Evolutionary conservation across 2,888 invertebrate genomes (phyloP).

Genomic region (Thumatha senex): DNA sequence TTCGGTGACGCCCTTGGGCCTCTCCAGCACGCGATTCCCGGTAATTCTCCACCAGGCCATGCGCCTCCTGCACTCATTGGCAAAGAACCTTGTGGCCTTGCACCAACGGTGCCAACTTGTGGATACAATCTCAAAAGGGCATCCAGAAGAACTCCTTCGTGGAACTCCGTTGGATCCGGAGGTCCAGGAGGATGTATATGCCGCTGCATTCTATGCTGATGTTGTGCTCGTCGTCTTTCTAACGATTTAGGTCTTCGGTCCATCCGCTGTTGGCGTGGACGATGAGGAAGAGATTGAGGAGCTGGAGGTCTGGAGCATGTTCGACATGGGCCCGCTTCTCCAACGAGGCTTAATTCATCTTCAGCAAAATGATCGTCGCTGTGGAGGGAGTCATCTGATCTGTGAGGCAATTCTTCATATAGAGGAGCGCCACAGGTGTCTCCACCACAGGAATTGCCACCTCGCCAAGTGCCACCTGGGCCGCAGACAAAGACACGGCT

Average conservation of each 20-base stretch:
- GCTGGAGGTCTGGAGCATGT: constrained; percentile 79
- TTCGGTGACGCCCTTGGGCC: constrained; percentile 81
- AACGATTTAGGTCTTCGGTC: constrained; percentile 83
- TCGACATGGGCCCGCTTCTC: constrained; percentile 75
- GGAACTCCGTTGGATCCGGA: constrained; percentile 90
- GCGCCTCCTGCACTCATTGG: constrained; percentile 85
- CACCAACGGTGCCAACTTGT: constrained; percentile 86
- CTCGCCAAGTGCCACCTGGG: constrained; percentile 81
- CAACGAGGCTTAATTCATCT: constrained; percentile 87
- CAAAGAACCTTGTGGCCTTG: constrained; percentile 72
- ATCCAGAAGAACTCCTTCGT: constrained; percentile 91
- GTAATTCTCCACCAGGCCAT: constrained; percentile 86
- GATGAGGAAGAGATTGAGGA: constrained; percentile 80
- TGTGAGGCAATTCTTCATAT: constrained; percentile 90
- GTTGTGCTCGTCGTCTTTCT: constrained; percentile 77
- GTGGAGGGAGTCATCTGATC: constrained; percentile 84
- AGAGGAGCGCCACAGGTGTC: constrained; percentile 87
- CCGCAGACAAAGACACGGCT: constrained; percentile 87
- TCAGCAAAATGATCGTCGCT: constrained; percentile 94
- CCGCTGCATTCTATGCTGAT: constrained; percentile 71
- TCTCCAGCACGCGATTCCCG: constrained; percentile 84
- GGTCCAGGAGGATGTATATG: constrained; percentile 87
- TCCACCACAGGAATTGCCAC: constrained; percentile 76
- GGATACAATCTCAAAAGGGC: constrained; percentile 88
- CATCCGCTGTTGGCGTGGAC: constrained; percentile 83